Base-by-base conservation (phyloP, 2,888 invertebrate species). In the Melitaea athalia region DNA sequence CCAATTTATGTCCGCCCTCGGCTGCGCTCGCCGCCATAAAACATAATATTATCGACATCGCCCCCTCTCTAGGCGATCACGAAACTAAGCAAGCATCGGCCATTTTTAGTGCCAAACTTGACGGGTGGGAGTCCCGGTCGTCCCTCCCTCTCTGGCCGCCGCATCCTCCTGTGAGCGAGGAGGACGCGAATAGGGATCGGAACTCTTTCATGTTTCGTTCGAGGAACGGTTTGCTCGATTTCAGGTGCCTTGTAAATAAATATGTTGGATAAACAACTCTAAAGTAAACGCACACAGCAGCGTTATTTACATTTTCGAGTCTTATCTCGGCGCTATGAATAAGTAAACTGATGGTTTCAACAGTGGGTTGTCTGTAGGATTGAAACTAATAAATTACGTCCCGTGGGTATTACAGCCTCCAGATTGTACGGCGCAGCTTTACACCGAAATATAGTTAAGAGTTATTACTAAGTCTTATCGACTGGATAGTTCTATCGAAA, bases 11-110 rank as follows among this genome's bases (percentile, higher is more conserved):
- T 86, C 80, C 78, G 87, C 86, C 73, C 80, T 77, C 79, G 76
- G 78, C 80, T 81, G 84, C 86, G 83, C 85, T 85, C 85, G 85
- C 81, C 79, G 85, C 83, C 88, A 86, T 91, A 90, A 91, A 91
- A 90, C 88, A 90, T 91, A 90, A 90, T 88, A 91, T 88, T 91
- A 91, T 91, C 90, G 90, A 88, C 88, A 85, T 83, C 85, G 85
- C 86, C 87, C 88, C 89, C 90, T 88, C 91, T 90, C 91, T 88
- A 88, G 89, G 88, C 91, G 87, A 90, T 90, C 91, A 89, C 90
- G 91, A 89, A 89, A 88, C 91, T 88, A 88, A 89, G 86, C 86
- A 84, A 89, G 86, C 86, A 85, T 86, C 91, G 91, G 88, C 89
- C 90, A 89, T 91, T 89, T 89, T 87, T 88, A 85, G 86, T 82